Base-by-base conservation (phyloP, 2,113 vertebrate genomes). In the Hipposideros armiger region DNA sequence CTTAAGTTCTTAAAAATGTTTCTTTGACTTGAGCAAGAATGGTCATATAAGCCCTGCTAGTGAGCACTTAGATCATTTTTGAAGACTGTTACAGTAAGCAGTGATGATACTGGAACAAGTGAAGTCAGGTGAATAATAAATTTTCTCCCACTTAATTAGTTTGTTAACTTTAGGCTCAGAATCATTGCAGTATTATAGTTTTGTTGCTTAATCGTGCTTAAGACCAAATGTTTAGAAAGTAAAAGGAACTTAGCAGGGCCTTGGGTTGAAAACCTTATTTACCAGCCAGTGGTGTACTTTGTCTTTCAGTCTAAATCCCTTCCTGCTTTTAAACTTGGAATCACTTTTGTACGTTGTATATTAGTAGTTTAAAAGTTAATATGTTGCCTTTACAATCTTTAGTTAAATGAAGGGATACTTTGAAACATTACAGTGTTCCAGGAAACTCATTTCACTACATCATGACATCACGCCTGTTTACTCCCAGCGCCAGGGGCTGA, bases 251-350 rank as follows among this genome's bases (percentile, higher is more conserved):
- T 82, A 80, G 30, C 22, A 82, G 76, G 62, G 22, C 56, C n/a
- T 87, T 91, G 76, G 45, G 7, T 88, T 91, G 40, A 78, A 87
- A 80, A 80, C 90, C 64, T 86, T 90, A 77, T 22, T 82, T 94
- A 87, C 20, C 26, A 52, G 11, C 40, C 77, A 74, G n/a, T 42
- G 15, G 85, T 94, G n/a, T 72, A 66, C 32, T 77, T 92, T 84
- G 11, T 82, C 36, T 96, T 76, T 87, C 13, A 62, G 42, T 76
- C 15, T 70, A 30, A 94, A 82, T 69, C 30, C 17, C 17, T 74
- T 83, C 62, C 70, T 62, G 50, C 66, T 85, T 73, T 92, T 92
- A 90, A 66, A 78, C 20, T 64, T 77, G 60, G 47, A 77, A 72
- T 60, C 60, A 66, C 47, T 83, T 83, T 77, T 45, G 47, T 36